A percentile compares a stretch with the other conserved stretches of the same genome.
Conservation (phyloP, 2,113 vertebrate genomes). For the Cottus gobio region DNA sequence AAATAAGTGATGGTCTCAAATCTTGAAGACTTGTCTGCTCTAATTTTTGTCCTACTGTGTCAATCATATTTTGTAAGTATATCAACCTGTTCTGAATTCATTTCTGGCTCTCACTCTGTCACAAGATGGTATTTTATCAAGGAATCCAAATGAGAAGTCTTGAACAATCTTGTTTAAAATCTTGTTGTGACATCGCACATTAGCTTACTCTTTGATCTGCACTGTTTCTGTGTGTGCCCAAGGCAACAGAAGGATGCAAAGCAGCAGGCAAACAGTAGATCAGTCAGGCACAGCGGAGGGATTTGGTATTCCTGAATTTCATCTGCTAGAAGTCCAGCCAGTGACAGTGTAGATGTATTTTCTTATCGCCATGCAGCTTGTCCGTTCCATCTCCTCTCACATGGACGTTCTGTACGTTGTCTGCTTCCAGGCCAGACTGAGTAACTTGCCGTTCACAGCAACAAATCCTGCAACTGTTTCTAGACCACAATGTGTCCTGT, state of each 20-base stretch:
- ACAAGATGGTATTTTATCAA: constrained; percentile 29
- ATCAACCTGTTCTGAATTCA: constrained; percentile 3
- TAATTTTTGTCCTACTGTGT: not conserved
- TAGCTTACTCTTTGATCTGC: constrained; percentile 56
- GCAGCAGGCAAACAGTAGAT: constrained; percentile 56
- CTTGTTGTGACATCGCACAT: constrained; percentile 59
- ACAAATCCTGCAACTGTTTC: constrained; percentile 6
- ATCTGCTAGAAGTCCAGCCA: constrained; percentile 34
- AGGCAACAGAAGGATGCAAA: constrained; percentile 54
- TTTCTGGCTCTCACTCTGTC: constrained; percentile 33
- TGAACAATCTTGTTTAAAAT: constrained; percentile 68
- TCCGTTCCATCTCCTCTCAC: constrained; percentile 33
- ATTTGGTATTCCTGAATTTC: constrained; percentile 61
- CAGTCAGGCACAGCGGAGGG: constrained; percentile 44
- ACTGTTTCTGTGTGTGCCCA: constrained; percentile 52
- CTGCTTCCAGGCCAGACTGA: constrained; percentile 8
- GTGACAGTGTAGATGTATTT: constrained; percentile 30
- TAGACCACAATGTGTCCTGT: constrained; percentile 11
- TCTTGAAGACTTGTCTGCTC: not conserved
- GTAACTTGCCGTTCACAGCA: constrained; percentile 4
- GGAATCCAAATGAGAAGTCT: constrained; percentile 48
- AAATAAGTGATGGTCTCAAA: constrained; percentile 19
- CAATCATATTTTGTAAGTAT: not conserved
- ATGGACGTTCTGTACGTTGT: constrained; percentile 18
- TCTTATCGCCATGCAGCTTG: constrained; percentile 13